Evolutionary conservation across 2,113 vertebrate species (phyloP), one percentile per base, ranked within the genome.

Genomic region (Ammodramus savannarum): DNA sequence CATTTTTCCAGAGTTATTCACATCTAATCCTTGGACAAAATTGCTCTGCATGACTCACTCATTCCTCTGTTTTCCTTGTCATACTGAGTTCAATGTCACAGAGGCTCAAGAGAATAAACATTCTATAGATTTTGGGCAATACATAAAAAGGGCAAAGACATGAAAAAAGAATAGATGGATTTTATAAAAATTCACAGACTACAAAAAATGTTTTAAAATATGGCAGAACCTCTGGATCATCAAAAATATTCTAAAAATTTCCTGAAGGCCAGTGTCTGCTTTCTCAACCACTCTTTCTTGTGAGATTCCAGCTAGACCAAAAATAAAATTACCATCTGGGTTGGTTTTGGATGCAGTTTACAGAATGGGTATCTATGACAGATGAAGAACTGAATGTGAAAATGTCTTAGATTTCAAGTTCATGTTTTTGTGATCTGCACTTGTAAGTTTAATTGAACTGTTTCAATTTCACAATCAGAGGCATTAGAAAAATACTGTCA

Each of bases 231-330:
- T 76, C 51, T 1, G 19, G 51, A 86, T 80, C 39, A 85, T 73
- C 4, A 58, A 55, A 95, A 94, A 36, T 63, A 93, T 83, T 90
- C 19, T 38, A 91, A 93, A 90, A 27, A 67, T 83, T 86, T 95
- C 66, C 59, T 83, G 27, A 55, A 87, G 22, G 8, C 32, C 38
- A 46, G 8, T n/a, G 36, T 72, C 63, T 93, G 34, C 31, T 85
- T 87, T 91, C 78, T 77, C 59, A 96, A 46, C 21, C 46, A 41
- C 13, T 58, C 25, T 89, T 90, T 71, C 66, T 39, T 73, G 51
- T 78, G 87, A 95, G 72, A 76, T 67, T 93, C 72, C 46, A 62
- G 41, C 49, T 67, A 26, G 25, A 73, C 17, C 63, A 83, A 83
- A 96, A 83, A 38, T 51, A 77, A 85, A 62, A 69, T 62, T 63